Evolutionary conservation across 2,797 vertebrate species (phyloP), one percentile per base, ranked within the genome.

Genomic region (Labroides dimidiatus): DNA sequence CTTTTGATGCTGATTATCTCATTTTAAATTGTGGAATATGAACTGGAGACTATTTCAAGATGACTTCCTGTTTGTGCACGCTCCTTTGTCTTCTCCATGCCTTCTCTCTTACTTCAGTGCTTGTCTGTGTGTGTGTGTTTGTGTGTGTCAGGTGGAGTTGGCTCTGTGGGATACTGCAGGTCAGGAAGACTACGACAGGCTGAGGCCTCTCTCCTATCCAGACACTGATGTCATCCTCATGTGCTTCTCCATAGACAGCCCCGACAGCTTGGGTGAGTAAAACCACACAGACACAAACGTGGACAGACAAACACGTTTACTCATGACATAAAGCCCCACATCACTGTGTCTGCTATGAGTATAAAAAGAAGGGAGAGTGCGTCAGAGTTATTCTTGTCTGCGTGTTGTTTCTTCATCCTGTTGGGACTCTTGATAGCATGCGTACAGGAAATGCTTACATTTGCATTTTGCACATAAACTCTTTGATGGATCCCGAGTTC

Each of bases 241-340:
- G 98, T 99, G 98, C 91, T 99, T 99, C 93, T 99, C 98, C 85
- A 97, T 99, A 86, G 98, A 99, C 94, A 99, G 98, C 88, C 98
- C 98, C 70, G 98, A 99, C 95, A 99, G 97, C 94, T 96, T 99
- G 96, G 97, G 98, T 99, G 84, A 95, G 86, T 65, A 14, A 53
- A 63, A 67, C 56, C 19, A 36, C 64, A 39, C 41, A 12, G 42
- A n/a, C 58, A 58, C 50, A 13, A 24, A 42, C 19, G n/a, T 17
- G 14, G 4, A 60, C 50, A 7, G 11, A 52, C 57, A 43, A 2
- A 42, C n/a, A 50, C 55, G 48, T 12, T 43, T 21, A 60, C 21
- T 15, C 42, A 13, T 37, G 14, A 69, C 51, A 17, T 16, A 14
- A 39, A 78, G 57, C 8, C 27, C 47, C 5, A 16, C 19, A 15